A percentile compares a stretch with the other conserved stretches of the same genome.
phyloP scores from a whole-genome alignment of 2,113 vertebrate species.

The Bos javanicus region DNA sequence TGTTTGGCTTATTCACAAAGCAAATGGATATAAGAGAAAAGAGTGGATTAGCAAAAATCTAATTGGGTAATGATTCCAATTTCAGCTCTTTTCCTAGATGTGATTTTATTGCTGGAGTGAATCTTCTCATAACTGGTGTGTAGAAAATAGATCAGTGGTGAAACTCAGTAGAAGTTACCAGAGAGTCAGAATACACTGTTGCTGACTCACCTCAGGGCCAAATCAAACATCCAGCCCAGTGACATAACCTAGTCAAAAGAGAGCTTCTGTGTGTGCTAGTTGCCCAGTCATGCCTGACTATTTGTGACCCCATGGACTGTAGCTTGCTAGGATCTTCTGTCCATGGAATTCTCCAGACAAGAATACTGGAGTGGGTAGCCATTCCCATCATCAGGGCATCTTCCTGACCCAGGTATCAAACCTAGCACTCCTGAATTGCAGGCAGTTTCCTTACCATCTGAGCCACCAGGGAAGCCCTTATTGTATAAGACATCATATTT shows the following conservation, averaged over 20 bases:
- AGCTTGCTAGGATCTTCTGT: background rate
- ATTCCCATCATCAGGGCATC: background rate
- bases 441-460: background rate
- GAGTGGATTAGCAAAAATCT: background rate
- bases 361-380: background rate
- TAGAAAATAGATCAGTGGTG: background rate
- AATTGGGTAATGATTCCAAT: background rate
- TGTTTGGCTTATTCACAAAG: background rate
- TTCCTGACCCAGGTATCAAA: background rate
- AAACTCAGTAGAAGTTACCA: background rate
- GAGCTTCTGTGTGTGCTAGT: background rate
- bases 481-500: background rate
- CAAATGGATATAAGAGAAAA: background rate
- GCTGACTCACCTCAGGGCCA: background rate
- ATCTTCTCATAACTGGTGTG: background rate
- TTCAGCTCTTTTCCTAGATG: background rate
- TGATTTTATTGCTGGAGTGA: background rate
- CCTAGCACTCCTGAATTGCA: background rate
- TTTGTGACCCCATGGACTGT: background rate
- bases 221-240: background rate
- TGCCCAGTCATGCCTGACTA: background rate
- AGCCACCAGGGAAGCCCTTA: background rate
- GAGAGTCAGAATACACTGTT: background rate
- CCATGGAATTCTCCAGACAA: background rate
- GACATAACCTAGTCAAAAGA: background rate